Base-by-base conservation (phyloP, 2,888 invertebrate species). In the Bembecia ichneumoniformis region DNA sequence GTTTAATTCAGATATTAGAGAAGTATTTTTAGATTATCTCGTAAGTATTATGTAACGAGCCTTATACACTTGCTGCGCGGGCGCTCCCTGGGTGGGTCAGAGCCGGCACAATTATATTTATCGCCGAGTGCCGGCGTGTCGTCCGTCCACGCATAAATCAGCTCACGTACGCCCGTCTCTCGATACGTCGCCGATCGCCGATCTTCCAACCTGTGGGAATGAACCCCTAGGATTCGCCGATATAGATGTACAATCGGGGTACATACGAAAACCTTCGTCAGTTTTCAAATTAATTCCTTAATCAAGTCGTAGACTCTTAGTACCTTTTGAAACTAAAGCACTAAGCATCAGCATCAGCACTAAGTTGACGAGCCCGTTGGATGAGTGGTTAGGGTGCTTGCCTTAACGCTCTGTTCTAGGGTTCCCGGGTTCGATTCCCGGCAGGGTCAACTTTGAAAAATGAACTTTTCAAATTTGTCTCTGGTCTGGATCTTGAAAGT, bases 81-180 rank as follows among this genome's bases (percentile, higher is more conserved):
- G 55, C 60, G 66, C 77, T 72, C 64, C 68, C 63, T 75, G 74
- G 77, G 78, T 76, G 77, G 77, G 77, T 74, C 74, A 68, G 66
- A 63, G 58, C 64, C 64, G 63, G 70, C 66, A 74, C 74, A 73
- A 74, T 77, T 75, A 74, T 76, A 79, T 81, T 77, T 79, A 79
- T 79, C 74, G 67, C 71, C 67, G 68, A 50, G 67, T 62, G 58
- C 68, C 59, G 62, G 60, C 71, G 66, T 77, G 77, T 79, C 61
- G 65, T 64, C 60, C 62, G 66, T 69, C 67, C 59, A 65, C 68
- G 71, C 72, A 78, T 81, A 80, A 79, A 79, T 81, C 81, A 79
- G 70, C 63, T 58, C 61, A 63, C 63, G 67, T 69, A 65, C 67
- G 57, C 53, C 52, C 56, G 55, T 58, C 64, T 59, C 63, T 60